phyloP scores from a whole-genome alignment of 2,113 vertebrate genomes.

The Osmerus mordax region DNA sequence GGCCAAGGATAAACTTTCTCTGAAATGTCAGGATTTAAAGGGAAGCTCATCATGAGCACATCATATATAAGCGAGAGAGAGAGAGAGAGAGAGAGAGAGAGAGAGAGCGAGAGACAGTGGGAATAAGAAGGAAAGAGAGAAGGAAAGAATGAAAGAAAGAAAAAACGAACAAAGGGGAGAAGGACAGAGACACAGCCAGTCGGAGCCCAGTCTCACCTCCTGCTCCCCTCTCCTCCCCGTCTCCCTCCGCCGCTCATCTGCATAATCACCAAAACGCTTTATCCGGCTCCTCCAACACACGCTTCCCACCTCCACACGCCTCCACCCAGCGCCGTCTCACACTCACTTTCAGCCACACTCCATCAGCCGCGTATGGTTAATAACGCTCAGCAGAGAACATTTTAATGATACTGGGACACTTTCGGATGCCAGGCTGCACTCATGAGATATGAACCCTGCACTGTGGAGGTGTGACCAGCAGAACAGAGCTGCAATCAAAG shows the following conservation, averaged over 20 bases:
- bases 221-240: neutral
- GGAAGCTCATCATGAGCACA: neutral
- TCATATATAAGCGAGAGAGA: no score
- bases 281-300: constrained; percentile 1
- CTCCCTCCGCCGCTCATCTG: neutral
- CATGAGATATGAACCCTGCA: neutral
- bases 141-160: no score
- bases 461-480: neutral
- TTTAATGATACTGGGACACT: neutral
- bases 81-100: neutral
- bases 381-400: neutral
- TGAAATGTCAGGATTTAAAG: constrained; percentile 7
- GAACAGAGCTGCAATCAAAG: neutral
- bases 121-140: neutral
- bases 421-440: constrained; percentile 1
- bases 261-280: constrained; percentile 4
- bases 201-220: neutral
- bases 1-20: neutral
- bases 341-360: neutral
- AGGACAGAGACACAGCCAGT: neutral
- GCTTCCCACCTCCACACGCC: neutral
- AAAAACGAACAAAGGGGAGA: neutral
- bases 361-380: neutral
- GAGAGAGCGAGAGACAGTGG: neutral
- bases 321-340: neutral